Base-by-base conservation (phyloP, 2,797 vertebrate genomes). In the Botia kubotai region DNA sequence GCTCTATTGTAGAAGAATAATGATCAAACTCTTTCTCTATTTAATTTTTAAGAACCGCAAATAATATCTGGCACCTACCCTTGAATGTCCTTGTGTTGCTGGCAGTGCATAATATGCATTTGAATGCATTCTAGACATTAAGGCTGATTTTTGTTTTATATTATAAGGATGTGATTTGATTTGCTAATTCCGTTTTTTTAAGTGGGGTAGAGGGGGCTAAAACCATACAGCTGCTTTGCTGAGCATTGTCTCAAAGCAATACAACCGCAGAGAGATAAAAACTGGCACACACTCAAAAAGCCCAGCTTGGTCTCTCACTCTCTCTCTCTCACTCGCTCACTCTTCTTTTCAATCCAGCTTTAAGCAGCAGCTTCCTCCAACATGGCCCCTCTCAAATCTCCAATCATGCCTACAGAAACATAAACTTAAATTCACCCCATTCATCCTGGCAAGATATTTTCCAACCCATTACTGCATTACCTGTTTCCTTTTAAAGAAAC, bases 281-380 rank as follows among this genome's bases (percentile, higher is more conserved):
- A 33, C 70, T 83, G 82, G 84, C 82, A 82, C 68, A 79, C 39
- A 53, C 57, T 84, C 80, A 86, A 75, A 67, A 85, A 75, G 21
- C 57, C 80, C 76, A 65, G 72, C 68, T 79, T 83, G 36, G 29
- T 55, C 10, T 63, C 21, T 6, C 53, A 43, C 43, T 39, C 10
- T 63, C 21, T 6, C 53, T 53, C 43, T 39, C 60, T 67, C 12
- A 23, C 21, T 80, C 23, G 55, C 23, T 81, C 17, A 17, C 21
- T 60, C 60, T 36, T 50, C 29, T 53, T 66, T 36, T 71, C 58
- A 62, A 55, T 26, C 39, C 55, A 69, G 2, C 70, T 57, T 39
- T n/a, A 65, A 63, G 50, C 70, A 62, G 75, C 29, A 73, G 26
- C 50, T 52, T 73, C 62, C 69, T 75, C 48, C 46, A 84, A 67